phyloP scores from a whole-genome alignment of 2,888 invertebrate species.

The Himalopsyche japonica region DNA sequence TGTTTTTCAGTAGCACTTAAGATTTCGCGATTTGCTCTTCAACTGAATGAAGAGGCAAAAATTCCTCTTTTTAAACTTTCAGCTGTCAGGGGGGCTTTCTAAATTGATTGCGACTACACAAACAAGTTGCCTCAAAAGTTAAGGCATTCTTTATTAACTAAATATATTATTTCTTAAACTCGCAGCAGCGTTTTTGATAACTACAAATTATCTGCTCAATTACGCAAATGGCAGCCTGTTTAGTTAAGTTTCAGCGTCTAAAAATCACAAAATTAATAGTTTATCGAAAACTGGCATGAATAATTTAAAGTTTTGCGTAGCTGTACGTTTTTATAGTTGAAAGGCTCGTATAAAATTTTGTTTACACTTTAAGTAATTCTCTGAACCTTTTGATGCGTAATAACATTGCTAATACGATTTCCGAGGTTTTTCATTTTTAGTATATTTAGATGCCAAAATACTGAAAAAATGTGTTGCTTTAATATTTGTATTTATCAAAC shows the following conservation, averaged over 20 bases:
- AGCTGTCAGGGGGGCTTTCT: slow-evolving; percentile 12
- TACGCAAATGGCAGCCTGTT: neutral
- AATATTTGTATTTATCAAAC: no score
- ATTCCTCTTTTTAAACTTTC: neutral
- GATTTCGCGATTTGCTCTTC: neutral
- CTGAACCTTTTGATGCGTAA: no score
- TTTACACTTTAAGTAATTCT: no score
- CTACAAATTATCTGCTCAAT: neutral
- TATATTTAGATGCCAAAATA: no score
- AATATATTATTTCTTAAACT: slow-evolving; percentile 2
- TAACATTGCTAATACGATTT: no score
- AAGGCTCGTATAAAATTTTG: no score
- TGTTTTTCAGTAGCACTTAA: neutral
- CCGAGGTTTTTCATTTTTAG: no score
- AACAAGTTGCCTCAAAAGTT: neutral
- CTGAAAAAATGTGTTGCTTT: no score
- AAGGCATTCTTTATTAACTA: slow-evolving; percentile 5
- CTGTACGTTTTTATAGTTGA: no score
- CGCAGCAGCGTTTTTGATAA: neutral
- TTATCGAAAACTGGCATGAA: neutral
- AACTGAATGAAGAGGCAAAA: neutral
- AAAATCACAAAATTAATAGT: neutral
- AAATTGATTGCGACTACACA: slow-evolving; percentile 23
- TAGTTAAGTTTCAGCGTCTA: neutral
- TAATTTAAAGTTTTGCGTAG: neutral